Base-by-base conservation (phyloP, 2,888 invertebrate species). In the Yponomeuta sedellus region DNA sequence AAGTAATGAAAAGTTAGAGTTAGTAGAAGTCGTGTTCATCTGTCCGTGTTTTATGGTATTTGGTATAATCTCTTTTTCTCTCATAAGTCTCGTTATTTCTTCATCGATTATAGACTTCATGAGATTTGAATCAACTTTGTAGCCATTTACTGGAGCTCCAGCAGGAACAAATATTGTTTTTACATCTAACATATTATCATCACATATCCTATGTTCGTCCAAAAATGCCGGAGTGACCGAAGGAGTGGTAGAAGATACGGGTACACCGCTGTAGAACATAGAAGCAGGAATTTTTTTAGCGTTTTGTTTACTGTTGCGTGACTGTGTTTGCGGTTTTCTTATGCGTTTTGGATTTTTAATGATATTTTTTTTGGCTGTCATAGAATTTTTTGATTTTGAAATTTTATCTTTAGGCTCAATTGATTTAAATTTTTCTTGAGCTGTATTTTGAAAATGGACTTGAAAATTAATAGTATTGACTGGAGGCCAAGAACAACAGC, bases 51-150 rank as follows among this genome's bases (percentile, higher is more conserved):
- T 25, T 20, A 25, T 20, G 22, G 4, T 44, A 12, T 44, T 12
- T 52, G 12, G 44, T 44, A 12, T 12, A 2, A 25, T 20, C 25
- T 22, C 8, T 22, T 6, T 19, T 11, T 59, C 59, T 12, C 25
- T 59, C 22, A 59, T 59, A 12, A 59, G 59, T 11, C 25, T 59
- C 16, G 20, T 22, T 22, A 59, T 59, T 12, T 59, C 59, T 20
- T 59, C 25, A 59, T 59, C 59, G 12, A 59, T 59, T 20, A 59
- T 59, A 59, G 59, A 59, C 59, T 59, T n/a, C 59, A 59, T 59
- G 22, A 59, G 59, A 3, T 19, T 20, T 52, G 44, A 16, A 59
- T 59, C 10, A 59, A 22, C 22, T 59, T 22, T 22, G 59, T 59
- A 52, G 12, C 44, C 44, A 52, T 16, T 16, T 52, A 12, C 12